Evolutionary conservation across 37 sponge, comb jelly and placozoan species (phyloP).

Genomic region (Cladorhizidae sp.): DNA sequence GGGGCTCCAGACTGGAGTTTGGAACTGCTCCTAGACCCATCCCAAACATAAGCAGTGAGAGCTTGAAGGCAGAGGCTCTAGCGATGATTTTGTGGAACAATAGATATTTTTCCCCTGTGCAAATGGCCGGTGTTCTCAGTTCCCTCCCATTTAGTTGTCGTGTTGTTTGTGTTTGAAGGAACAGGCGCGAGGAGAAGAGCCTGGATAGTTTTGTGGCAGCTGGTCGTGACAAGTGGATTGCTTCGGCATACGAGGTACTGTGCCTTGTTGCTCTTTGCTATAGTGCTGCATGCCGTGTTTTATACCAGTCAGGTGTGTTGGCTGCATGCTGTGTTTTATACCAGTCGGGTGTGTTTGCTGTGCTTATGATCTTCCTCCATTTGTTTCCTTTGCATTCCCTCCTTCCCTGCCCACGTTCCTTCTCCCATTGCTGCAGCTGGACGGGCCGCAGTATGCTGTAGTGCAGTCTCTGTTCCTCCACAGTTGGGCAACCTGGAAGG

Average conservation of each 20-base stretch:
- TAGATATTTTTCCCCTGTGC: too few relatives aligned
- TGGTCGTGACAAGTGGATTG: slow-evolving; percentile 72
- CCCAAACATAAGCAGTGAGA: too few relatives aligned
- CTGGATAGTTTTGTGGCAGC: slow-evolving; percentile 50
- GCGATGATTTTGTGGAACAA: too few relatives aligned
- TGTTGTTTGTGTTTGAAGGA: slow-evolving; percentile 29
- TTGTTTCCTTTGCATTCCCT: background rate
- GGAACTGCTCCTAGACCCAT: too few relatives aligned
- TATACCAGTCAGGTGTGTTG: background rate
- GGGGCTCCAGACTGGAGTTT: too few relatives aligned
- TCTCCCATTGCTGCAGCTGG: slow-evolving; percentile 47
- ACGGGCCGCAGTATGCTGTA: slow-evolving; percentile 57
- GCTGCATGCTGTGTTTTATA: background rate
- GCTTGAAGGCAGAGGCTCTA: too few relatives aligned
- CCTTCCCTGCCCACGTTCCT: background rate
- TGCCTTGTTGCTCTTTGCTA: too few relatives aligned
- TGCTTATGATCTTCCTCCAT: background rate
- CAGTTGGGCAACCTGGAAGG: slow-evolving; percentile 65
- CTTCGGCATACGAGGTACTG: slow-evolving; percentile 75
- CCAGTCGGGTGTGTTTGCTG: too few relatives aligned
- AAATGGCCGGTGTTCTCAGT: too few relatives aligned
- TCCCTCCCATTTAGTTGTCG: too few relatives aligned
- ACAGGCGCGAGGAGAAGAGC: slow-evolving; percentile 63
- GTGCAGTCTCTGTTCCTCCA: slow-evolving; percentile 72
- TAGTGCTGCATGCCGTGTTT: too few relatives aligned